Base-by-base conservation (phyloP, 1,140 invertebrate species). In the Heterodera carotae region DNA sequence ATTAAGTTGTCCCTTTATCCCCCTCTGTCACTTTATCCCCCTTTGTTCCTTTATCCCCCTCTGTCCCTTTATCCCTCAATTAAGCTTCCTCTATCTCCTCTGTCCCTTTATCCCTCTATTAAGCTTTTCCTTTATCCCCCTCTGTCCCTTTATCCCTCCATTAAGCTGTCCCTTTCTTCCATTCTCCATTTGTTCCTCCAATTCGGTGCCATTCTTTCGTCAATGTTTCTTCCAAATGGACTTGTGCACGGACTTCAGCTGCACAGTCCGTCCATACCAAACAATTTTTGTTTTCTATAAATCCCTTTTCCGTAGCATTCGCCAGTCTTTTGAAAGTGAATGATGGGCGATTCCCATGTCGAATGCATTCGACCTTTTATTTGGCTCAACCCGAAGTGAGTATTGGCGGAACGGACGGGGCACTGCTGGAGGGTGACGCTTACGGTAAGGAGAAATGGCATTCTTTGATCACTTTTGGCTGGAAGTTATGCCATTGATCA, bases 301-400 rank as follows among this genome's bases (percentile, higher is more conserved):
- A n/a, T n/a, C n/a, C 27, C 18, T 53, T 75, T 39, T 31, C 56
- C 53, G 36, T 59, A 48, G 36, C 56, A 15, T 68, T 78, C 31
- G 39, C 73, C 33, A 78, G 56, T 76, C 76, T 78, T 25, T 12
- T 78, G 48, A 78, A 74, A 36, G 56, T 74, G 29, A 69, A 69
- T 36, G 76, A 69, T 48, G 70, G 70, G 18, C 67, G 76, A 59
- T 66, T 60, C 39, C 69, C 77, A 29, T 77, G 76, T 27, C 34
- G 31, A 66, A 29, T 31, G 62, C 76, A 77, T n/a, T 80, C 78
- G 29, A 29, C 76, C 18, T 74, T 36, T 62, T 74, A 72, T 76
- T 53, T 80, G 79, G 80, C 72, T 56, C 74, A 75, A 62, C 22
- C 73, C 74, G 31, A 67, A 69, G 53, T 62, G 56, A 71, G 43